These are phyloP conservation scores for Lepidotrigona ventralis DNA, from an alignment of 1,140 invertebrate species.

Conservation along the genomic window DNA sequence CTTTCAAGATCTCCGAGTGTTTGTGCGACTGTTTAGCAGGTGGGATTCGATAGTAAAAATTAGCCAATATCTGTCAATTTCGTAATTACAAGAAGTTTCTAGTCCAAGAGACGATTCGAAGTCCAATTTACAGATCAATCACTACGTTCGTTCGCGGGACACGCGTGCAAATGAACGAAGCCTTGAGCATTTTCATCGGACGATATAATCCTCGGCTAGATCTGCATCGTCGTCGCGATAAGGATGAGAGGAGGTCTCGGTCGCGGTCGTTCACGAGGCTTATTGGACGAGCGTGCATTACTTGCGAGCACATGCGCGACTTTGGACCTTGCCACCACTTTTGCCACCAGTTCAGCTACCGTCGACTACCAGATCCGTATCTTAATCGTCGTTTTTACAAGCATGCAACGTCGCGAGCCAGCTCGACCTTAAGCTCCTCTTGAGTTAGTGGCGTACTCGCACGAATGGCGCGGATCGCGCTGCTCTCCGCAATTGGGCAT, in stretches of 20 bases:
- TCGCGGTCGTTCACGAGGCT: constrained; percentile 53
- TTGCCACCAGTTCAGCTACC: constrained; percentile 46
- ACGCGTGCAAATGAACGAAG: no score
- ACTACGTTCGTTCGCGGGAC: no score
- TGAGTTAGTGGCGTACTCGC: neutral
- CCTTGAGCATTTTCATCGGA: neutral
- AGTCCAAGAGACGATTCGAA: no score
- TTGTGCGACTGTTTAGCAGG: no score
- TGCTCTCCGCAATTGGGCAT: neutral
- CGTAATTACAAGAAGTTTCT: no score
- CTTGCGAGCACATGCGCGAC: neutral
- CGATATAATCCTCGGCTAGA: neutral
- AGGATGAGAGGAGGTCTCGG: constrained; percentile 64
- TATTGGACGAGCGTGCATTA: neutral
- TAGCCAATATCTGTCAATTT: no score
- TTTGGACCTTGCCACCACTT: constrained; percentile 67
- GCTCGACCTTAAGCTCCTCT: constrained; percentile 45
- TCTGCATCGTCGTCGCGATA: constrained; percentile 4
- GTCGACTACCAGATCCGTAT: constrained; percentile 51
- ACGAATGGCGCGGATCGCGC: neutral
- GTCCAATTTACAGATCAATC: no score
- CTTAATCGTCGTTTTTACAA: constrained; percentile 64
- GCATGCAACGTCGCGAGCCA: constrained; percentile 59
- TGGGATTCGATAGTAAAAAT: no score
- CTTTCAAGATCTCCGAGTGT: no score